Evolutionary conservation across 2,888 invertebrate species (phyloP).

Genomic region (Cheilosia impressa): DNA sequence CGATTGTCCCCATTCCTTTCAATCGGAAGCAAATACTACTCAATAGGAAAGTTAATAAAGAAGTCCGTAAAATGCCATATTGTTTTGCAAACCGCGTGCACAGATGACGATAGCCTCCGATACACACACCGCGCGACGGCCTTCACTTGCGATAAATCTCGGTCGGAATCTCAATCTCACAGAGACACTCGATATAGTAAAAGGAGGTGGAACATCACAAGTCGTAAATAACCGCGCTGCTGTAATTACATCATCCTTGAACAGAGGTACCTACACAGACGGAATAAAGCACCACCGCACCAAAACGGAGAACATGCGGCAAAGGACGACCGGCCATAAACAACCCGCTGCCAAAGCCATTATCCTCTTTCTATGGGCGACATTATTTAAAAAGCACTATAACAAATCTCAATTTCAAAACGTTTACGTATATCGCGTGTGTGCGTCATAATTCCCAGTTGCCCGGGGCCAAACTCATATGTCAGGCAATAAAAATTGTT

Average conservation of each 20-base stretch:
- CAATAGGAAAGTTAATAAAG: slow-evolving; percentile 56
- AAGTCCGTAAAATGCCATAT: slow-evolving; percentile 50
- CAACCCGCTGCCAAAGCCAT: slow-evolving; percentile 61
- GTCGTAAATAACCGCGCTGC: slow-evolving; percentile 60
- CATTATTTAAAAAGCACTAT: slow-evolving; percentile 59
- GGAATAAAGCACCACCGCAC: background rate
- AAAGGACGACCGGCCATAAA: slow-evolving; percentile 44
- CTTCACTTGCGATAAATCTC: slow-evolving; percentile 53
- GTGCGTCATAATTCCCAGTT: slow-evolving; percentile 51
- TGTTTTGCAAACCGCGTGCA: slow-evolving; percentile 21
- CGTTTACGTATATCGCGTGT: slow-evolving; percentile 55
- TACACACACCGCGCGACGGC: slow-evolving; percentile 13
- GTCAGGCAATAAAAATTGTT: slow-evolving; percentile 69
- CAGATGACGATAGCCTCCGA: slow-evolving; percentile 35
- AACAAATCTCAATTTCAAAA: slow-evolving; percentile 71
- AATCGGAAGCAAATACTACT: slow-evolving; percentile 24
- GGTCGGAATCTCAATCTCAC: slow-evolving; percentile 25
- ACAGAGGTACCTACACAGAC: background rate
- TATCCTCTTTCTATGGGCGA: slow-evolving; percentile 49
- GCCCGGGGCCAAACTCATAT: slow-evolving; percentile 50
- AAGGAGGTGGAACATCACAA: slow-evolving; percentile 32
- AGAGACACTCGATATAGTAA: background rate
- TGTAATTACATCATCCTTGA: slow-evolving; percentile 62
- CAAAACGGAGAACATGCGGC: slow-evolving; percentile 3
- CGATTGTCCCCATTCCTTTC: slow-evolving; percentile 3